Evolutionary conservation across 2,797 vertebrate genomes (phyloP).

Genomic region (Emys orbicularis): DNA sequence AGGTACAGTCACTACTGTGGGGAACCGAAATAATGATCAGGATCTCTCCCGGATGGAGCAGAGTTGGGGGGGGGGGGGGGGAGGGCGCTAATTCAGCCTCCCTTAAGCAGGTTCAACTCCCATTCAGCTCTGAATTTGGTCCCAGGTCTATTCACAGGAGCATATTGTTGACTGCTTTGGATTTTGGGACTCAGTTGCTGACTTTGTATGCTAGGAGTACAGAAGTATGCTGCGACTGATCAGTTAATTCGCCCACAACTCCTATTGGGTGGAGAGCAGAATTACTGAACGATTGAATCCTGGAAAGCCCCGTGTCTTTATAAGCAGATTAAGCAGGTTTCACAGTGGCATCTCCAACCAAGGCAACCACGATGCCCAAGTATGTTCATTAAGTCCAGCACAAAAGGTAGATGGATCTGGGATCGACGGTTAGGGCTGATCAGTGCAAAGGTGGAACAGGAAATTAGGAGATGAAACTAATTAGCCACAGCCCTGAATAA

Average conservation of each 20-base stretch:
- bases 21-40: not conserved
- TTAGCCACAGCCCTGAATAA: not conserved
- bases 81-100: accelerated
- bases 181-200: not conserved
- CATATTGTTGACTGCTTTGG: slow-evolving; percentile 34
- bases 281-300: slow-evolving; percentile 29
- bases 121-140: not conserved
- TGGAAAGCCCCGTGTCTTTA: not conserved
- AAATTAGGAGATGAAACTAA: slow-evolving; percentile 38
- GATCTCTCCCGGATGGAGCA: not conserved
- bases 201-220: not conserved
- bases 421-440: slow-evolving; percentile 39
- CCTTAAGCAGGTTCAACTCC: not conserved
- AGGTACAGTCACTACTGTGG: not conserved
- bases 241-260: not conserved
- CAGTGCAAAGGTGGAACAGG: slow-evolving; percentile 50
- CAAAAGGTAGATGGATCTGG: slow-evolving; percentile 22
- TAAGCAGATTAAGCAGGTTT: slow-evolving; percentile 52
- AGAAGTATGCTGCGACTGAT: slow-evolving; percentile 13
- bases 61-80: not conserved
- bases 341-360: not conserved
- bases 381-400: not conserved
- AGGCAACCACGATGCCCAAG: not conserved
- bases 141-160: slow-evolving; percentile 37
- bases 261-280: not conserved